Percentiles rank a stretch among this genome's conserved stretches.
These are phyloP conservation scores for Lasioglossum baleicum DNA, from an alignment of 1,140 invertebrate genomes.

Conservation along the genomic window DNA sequence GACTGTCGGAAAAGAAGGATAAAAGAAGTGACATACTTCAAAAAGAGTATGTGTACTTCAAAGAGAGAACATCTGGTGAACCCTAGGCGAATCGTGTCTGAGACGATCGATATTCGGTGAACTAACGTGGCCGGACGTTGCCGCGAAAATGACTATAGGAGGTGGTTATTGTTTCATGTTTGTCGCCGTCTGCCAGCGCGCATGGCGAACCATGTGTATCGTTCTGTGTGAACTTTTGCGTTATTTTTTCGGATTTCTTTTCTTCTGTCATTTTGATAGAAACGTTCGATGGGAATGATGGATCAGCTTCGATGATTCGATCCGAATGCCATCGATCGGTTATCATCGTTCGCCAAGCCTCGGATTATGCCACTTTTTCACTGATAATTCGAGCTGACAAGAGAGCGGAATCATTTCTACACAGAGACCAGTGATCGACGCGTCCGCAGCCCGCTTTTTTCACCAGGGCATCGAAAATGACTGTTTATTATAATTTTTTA, in stretches of 20 bases:
- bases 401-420: background rate
- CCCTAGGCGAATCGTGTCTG: conserved; percentile 8
- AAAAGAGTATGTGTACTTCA: too few relatives aligned
- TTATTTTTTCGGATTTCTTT: background rate
- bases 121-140: conserved; percentile 1
- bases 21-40: too few relatives aligned
- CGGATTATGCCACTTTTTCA: conserved; percentile 2
- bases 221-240: background rate
- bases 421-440: too few relatives aligned
- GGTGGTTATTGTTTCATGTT: conserved; percentile 29
- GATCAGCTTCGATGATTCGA: background rate
- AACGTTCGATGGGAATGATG: background rate
- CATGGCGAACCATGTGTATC: background rate
- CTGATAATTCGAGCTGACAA: background rate
- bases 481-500: too few relatives aligned
- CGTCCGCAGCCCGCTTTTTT: too few relatives aligned
- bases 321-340: background rate
- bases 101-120: background rate
- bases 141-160: conserved; percentile 3
- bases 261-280: background rate
- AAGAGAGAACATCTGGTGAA: too few relatives aligned
- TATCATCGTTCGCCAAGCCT: background rate
- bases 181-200: conserved; percentile 38
- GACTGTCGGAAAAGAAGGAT: too few relatives aligned
- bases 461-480: too few relatives aligned